Evolutionary conservation across 2,797 vertebrate genomes (phyloP).

Genomic region (Tapera naevia): DNA sequence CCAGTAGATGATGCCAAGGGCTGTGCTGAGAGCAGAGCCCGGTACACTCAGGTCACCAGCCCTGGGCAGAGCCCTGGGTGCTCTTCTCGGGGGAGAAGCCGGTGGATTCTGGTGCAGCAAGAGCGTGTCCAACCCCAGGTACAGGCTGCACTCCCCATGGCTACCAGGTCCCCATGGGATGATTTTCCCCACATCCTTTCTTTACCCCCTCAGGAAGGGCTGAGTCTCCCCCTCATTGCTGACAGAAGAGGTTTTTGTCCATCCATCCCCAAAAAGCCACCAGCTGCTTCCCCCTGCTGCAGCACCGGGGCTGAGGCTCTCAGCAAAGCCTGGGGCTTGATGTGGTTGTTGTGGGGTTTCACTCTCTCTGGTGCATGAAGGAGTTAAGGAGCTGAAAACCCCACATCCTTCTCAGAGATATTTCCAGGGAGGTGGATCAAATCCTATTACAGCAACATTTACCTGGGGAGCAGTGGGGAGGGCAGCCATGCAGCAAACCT

Average conservation of each 20-base stretch:
- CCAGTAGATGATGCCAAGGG: neutral
- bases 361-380: constrained; percentile 34
- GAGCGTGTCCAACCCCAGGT: rapidly evolving
- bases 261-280: neutral
- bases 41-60: neutral
- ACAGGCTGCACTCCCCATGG: neutral
- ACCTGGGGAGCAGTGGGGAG: constrained; percentile 45
- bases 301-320: neutral
- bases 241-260: too few species aligned
- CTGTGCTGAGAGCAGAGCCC: neutral
- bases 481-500: constrained; percentile 60
- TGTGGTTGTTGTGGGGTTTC: neutral
- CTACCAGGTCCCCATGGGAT: rapidly evolving
- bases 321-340: neutral
- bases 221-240: neutral
- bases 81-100: neutral
- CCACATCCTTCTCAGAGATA: constrained; percentile 4
- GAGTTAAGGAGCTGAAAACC: constrained; percentile 43
- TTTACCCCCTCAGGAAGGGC: neutral
- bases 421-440: constrained; percentile 37
- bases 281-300: neutral
- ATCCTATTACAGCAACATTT: constrained; percentile 53
- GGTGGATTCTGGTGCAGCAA: neutral
- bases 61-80: too few species aligned
- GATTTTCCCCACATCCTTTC: neutral